Percentiles rank a stretch among this genome's conserved stretches.
phyloP scores from a whole-genome alignment of 2,888 invertebrate genomes.

The Sphaerophoria rueppellii region DNA sequence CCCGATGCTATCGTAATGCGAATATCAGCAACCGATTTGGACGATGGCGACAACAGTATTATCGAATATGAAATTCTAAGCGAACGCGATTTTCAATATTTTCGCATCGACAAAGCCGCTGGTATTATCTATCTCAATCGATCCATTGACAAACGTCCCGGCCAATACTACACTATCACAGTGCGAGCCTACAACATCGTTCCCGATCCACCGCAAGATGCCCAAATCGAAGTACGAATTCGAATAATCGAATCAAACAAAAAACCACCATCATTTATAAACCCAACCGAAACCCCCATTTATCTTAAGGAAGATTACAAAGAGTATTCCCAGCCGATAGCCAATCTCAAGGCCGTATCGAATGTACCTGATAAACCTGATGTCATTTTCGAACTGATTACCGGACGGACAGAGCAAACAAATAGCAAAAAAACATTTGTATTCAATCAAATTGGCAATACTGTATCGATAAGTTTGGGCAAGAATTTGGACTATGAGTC shows the following conservation, averaged over 20 bases:
- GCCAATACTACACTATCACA: constrained; percentile 80
- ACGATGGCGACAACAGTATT: constrained; percentile 94
- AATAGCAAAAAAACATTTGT: constrained; percentile 91
- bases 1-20: constrained; percentile 88
- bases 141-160: constrained; percentile 80
- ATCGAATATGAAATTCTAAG: constrained; percentile 86
- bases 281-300: constrained; percentile 83
- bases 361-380: constrained; percentile 89
- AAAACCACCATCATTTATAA: constrained; percentile 90
- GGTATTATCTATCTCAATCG: constrained; percentile 89
- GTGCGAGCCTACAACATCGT: constrained; percentile 81
- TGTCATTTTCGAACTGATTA: constrained; percentile 90
- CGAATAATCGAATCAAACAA: constrained; percentile 93
- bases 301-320: constrained; percentile 89
- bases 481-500: constrained; percentile 92
- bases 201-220: constrained; percentile 83
- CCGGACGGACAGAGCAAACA: constrained; percentile 92
- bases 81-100: constrained; percentile 86
- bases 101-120: constrained; percentile 90
- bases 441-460: constrained; percentile 86
- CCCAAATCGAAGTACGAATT: constrained; percentile 90
- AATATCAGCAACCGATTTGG: constrained; percentile 95
- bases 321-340: constrained; percentile 88
- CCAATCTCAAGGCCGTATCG: constrained; percentile 89
- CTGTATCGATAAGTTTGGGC: constrained; percentile 89